These are phyloP conservation scores for Melanotaenia maccullochi DNA, from an alignment of 2,797 vertebrate species.

Conservation along the genomic window DNA sequence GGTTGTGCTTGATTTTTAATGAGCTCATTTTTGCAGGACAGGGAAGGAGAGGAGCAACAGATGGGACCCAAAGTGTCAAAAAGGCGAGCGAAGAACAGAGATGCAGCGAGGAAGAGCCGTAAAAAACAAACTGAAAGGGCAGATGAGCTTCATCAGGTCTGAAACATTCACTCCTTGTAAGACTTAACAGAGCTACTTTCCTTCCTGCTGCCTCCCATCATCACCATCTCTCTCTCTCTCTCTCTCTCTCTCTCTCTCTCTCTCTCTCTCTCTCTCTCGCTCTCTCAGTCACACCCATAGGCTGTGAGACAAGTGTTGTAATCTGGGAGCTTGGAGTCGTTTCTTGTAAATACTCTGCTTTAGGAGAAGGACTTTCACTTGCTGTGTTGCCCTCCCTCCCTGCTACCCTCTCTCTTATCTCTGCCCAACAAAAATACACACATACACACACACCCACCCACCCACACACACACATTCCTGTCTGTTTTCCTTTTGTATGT, in stretches of 20 bases:
- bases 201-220: neutral
- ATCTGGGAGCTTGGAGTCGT: conserved; percentile 36
- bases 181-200: neutral
- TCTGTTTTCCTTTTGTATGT: neutral
- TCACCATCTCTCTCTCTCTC: neutral
- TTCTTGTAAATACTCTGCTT: conserved; percentile 76
- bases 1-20: neutral
- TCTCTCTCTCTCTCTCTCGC: conserved; percentile 3
- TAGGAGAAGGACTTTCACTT: conserved; percentile 62
- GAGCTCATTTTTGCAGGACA: conserved; percentile 40
- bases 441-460: neutral
- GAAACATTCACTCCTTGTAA: neutral
- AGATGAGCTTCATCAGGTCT: conserved; percentile 87
- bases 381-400: conserved; percentile 36
- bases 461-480: neutral
- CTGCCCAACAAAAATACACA: neutral
- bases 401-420: conserved; percentile 8
- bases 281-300: neutral
- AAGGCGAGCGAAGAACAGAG: conserved; percentile 81
- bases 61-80: conserved; percentile 45
- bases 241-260: conserved; percentile 2
- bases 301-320: conserved; percentile 26
- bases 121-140: conserved; percentile 86
- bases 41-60: conserved; percentile 27
- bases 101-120: conserved; percentile 84